phyloP scores from a whole-genome alignment of 2,113 vertebrate species.

The Passer montanus region DNA sequence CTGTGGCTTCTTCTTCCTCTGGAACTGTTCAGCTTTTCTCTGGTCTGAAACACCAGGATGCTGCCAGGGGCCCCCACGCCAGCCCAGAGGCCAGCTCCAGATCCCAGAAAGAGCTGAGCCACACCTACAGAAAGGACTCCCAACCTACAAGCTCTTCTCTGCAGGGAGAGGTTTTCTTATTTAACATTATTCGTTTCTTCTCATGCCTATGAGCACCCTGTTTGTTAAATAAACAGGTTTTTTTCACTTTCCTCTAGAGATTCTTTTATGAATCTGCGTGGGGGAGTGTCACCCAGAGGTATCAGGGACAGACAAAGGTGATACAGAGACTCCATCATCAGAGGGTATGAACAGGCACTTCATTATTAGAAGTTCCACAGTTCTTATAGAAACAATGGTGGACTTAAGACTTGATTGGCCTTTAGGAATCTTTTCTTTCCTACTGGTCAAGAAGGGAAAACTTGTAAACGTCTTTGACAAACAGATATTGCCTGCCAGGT shows the following conservation, averaged over 20 bases:
- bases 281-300: background rate
- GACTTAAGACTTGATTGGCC: background rate
- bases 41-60: rapidly evolving
- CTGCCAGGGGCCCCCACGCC: rapidly evolving
- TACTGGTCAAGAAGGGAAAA: background rate
- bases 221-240: background rate
- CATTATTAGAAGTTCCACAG: background rate
- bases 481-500: no score
- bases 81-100: background rate
- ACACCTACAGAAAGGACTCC: background rate
- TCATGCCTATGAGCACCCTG: background rate
- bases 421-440: background rate
- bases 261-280: background rate
- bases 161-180: background rate
- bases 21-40: background rate
- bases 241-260: background rate
- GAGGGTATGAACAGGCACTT: no score
- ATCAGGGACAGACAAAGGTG: background rate
- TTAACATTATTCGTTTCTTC: background rate
- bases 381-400: background rate
- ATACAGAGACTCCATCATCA: background rate
- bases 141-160: background rate
- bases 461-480: background rate
- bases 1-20: background rate
- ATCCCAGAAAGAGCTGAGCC: background rate